Evolutionary conservation across 2,113 vertebrate genomes (phyloP).

Genomic region (Rhinoptilus africanus): DNA sequence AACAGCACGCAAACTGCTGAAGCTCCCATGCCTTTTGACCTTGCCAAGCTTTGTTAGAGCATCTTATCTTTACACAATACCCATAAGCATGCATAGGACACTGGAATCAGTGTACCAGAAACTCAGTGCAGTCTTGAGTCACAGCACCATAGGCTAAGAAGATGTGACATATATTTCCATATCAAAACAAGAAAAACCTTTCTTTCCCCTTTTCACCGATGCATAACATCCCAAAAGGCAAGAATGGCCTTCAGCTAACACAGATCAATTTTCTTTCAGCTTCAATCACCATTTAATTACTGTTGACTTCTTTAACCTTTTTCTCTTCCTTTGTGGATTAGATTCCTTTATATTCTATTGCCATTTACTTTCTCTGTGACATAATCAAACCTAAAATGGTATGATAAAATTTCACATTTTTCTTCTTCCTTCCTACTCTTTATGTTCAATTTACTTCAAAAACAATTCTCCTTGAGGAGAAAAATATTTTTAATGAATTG

Average conservation of each 20-base stretch:
- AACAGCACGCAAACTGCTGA: constrained; percentile 12
- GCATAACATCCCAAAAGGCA: constrained; percentile 72
- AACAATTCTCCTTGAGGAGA: constrained; percentile 36
- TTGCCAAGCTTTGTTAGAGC: constrained; percentile 55
- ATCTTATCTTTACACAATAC: constrained; percentile 63
- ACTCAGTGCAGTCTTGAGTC: constrained; percentile 58
- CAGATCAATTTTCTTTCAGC: constrained; percentile 73
- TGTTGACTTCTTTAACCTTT: constrained; percentile 76
- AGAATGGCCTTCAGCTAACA: constrained; percentile 74
- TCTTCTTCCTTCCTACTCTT: constrained; percentile 49
- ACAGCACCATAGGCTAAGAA: constrained; percentile 62
- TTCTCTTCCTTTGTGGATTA: constrained; percentile 71
- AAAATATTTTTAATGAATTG: constrained; percentile 52
- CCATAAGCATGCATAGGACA: constrained; percentile 43
- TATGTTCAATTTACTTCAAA: constrained; percentile 57
- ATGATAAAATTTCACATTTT: constrained; percentile 60
- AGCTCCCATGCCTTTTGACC: constrained; percentile 68
- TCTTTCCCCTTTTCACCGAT: constrained; percentile 64
- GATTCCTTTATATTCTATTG: constrained; percentile 63
- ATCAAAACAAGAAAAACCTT: constrained; percentile 71
- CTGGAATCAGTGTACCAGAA: constrained; percentile 53
- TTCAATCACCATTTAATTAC: constrained; percentile 77
- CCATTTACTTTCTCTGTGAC: constrained; percentile 64
- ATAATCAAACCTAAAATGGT: constrained; percentile 70
- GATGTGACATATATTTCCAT: constrained; percentile 72